Evolutionary conservation across 2,113 vertebrate genomes (phyloP).

Genomic region (Phyllopteryx taeniolatus): DNA sequence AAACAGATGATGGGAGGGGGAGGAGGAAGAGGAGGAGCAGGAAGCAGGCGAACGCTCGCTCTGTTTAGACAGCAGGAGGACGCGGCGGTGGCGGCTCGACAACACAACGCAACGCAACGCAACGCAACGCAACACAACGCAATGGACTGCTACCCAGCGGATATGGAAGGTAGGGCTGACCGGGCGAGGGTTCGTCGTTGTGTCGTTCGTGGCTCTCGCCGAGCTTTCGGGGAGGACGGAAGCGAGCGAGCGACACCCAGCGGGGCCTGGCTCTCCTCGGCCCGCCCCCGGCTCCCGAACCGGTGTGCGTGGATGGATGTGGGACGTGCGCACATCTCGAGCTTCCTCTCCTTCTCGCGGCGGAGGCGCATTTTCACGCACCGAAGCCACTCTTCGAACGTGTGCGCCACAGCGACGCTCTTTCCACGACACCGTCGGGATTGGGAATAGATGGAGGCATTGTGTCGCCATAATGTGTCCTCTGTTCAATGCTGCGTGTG

Average conservation of each 20-base stretch:
- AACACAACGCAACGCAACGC: background rate
- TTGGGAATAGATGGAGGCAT: constrained; percentile 53
- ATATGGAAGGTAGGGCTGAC: constrained; percentile 34
- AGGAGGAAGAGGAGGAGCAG: constrained; percentile 18
- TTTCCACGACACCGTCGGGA: constrained; percentile 31
- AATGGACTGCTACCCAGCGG: constrained; percentile 41
- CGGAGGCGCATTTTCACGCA: background rate
- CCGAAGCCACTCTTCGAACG: no score
- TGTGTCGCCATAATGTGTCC: constrained; percentile 55
- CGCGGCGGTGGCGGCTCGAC: constrained; percentile 36
- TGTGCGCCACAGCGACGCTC: no score
- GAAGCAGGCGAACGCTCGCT: constrained; percentile 40
- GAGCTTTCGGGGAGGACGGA: constrained; percentile 31
- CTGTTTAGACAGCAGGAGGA: constrained; percentile 53
- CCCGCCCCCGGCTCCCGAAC: constrained; percentile 26
- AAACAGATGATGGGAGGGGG: constrained; percentile 37
- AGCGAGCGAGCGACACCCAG: constrained; percentile 53
- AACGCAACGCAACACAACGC: constrained; percentile 18
- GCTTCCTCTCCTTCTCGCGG: no score
- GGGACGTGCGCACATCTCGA: background rate
- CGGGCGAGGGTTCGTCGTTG: background rate
- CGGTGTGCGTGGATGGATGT: constrained; percentile 1
- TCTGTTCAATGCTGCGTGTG: constrained; percentile 34
- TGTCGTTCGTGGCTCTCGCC: background rate
- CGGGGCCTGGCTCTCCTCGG: constrained; percentile 43